Conservation (phyloP, 2,888 invertebrate genomes). For the Xestia sexstrigata region DNA sequence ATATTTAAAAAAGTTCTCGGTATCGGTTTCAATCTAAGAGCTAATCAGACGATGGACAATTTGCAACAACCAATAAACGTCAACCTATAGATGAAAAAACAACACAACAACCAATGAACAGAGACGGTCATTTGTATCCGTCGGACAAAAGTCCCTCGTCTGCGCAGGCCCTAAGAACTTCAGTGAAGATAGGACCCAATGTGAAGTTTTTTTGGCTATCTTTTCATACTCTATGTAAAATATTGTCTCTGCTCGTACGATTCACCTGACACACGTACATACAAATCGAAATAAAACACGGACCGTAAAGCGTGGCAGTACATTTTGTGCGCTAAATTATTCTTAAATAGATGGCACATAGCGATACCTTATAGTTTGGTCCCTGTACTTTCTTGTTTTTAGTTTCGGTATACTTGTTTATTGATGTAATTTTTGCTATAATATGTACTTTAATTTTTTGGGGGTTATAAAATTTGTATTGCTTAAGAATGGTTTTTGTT, state of each 20-base stretch:
- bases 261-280: constrained; percentile 39
- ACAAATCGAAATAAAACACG: constrained; percentile 49
- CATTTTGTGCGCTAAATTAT: constrained; percentile 65
- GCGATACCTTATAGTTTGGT: constrained; percentile 79
- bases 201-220: not conserved
- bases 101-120: too few relatives aligned
- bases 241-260: constrained; percentile 35
- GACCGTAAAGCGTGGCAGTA: constrained; percentile 48
- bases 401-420: constrained; percentile 52
- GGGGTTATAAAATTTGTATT: constrained; percentile 13
- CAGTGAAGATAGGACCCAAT: not conserved
- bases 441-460: constrained; percentile 19
- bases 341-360: constrained; percentile 83
- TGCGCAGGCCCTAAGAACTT: not conserved
- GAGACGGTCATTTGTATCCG: too few relatives aligned
- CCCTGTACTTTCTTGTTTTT: constrained; percentile 79
- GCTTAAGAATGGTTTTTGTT: not conserved
- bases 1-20: not conserved
- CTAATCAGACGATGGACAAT: too few relatives aligned
- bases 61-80: too few relatives aligned
- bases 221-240: constrained; percentile 37
- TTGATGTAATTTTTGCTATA: constrained; percentile 9
- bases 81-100: too few relatives aligned
- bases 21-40: not conserved
- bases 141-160: too few relatives aligned